A percentile compares a stretch with the other conserved stretches of the same genome.
phyloP scores from a whole-genome alignment of 2,797 vertebrate genomes.

The Emys orbicularis region DNA sequence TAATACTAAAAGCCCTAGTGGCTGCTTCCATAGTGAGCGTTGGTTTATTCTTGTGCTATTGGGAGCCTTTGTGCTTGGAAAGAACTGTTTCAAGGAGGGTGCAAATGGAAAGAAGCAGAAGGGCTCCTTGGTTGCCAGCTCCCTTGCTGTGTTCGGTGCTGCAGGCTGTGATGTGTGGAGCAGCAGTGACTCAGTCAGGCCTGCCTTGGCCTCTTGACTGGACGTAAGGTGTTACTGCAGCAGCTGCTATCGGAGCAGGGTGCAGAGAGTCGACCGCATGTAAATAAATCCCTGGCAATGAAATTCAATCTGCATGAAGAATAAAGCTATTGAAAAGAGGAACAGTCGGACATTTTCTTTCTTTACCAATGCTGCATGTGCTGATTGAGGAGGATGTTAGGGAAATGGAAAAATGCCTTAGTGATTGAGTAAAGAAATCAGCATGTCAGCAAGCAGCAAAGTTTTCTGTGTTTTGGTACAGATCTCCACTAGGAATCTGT shows the following conservation, averaged over 20 bases:
- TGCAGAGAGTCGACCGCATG: background rate
- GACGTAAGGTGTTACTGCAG: background rate
- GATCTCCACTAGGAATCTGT: background rate
- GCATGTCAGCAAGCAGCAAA: background rate
- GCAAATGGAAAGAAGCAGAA: background rate
- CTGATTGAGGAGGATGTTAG: conserved; percentile 27
- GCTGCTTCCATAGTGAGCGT: background rate
- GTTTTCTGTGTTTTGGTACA: background rate
- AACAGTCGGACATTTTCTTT: conserved; percentile 30
- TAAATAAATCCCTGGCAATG: conserved; percentile 30
- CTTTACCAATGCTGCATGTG: conserved; percentile 18
- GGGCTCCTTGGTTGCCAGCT: background rate
- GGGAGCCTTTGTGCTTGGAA: background rate
- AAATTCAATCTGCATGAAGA: background rate
- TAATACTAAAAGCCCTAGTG: background rate
- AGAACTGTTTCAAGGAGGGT: background rate
- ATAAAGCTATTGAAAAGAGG: conserved; percentile 24
- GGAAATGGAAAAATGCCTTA: conserved; percentile 31
- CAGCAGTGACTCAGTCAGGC: background rate
- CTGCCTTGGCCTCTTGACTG: conserved; percentile 18
- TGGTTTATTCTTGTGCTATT: background rate
- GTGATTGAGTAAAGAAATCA: conserved; percentile 50
- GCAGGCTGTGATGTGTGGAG: background rate
- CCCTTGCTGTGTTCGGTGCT: background rate
- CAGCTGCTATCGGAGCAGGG: conserved; percentile 40